phyloP scores from a whole-genome alignment of 2,797 vertebrate genomes.

The Hydrolagus colliei region DNA sequence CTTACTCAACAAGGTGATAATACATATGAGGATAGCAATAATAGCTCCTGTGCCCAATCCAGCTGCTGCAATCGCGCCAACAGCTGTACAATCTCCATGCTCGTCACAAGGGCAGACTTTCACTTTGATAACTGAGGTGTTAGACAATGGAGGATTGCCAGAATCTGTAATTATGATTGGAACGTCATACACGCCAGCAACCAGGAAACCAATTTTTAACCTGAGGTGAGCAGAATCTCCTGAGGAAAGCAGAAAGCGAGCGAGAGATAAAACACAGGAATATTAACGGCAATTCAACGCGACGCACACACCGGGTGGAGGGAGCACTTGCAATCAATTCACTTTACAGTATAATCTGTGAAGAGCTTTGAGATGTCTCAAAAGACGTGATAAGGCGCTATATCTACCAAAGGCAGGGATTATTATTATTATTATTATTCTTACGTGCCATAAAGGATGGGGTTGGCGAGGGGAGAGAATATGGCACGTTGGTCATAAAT shows the following conservation, averaged over 20 bases:
- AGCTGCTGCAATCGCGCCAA: slow-evolving; percentile 75
- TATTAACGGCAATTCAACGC: background rate
- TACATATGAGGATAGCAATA: slow-evolving; percentile 84
- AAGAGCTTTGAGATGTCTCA: no score
- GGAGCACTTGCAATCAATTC: no score
- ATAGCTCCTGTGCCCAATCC: slow-evolving; percentile 86
- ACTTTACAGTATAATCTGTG: no score
- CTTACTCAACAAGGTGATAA: slow-evolving; percentile 84
- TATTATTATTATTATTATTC: background rate
- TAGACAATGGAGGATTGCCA: slow-evolving; percentile 82
- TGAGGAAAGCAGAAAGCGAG: slow-evolving; percentile 39
- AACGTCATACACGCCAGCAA: slow-evolving; percentile 81
- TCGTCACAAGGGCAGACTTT: slow-evolving; percentile 89
- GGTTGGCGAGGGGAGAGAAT: slow-evolving; percentile 36
- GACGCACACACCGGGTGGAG: background rate
- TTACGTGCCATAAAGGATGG: slow-evolving; percentile 30
- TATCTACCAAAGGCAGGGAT: no score
- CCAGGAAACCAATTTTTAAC: slow-evolving; percentile 76
- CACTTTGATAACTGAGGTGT: slow-evolving; percentile 80
- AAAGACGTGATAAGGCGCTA: no score
- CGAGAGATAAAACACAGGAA: background rate
- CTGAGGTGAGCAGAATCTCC: slow-evolving; percentile 81
- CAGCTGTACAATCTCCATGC: slow-evolving; percentile 80
- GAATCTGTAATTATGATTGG: slow-evolving; percentile 82
- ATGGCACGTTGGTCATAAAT: slow-evolving; percentile 36